These are phyloP conservation scores for Matsumurasca onukii DNA, from an alignment of 1,140 invertebrate genomes.

Conservation along the genomic window DNA sequence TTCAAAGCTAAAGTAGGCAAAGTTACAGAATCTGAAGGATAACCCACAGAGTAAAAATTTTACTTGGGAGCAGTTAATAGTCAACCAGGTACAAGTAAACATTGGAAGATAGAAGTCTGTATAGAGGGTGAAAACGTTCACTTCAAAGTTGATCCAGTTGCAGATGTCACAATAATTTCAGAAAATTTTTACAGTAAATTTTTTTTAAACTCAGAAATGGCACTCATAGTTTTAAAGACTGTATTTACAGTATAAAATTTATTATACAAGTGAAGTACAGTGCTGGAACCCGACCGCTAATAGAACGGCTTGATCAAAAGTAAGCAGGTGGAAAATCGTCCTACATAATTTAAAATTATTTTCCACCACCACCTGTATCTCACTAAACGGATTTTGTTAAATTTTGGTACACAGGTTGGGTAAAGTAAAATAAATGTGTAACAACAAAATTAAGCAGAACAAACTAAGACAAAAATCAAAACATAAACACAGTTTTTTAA, in stretches of 20 bases:
- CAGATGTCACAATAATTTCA: too few species aligned
- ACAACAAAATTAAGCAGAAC: background rate
- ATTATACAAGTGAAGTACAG: too few species aligned
- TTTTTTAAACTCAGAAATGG: background rate
- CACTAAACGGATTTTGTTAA: too few species aligned
- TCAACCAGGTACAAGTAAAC: background rate
- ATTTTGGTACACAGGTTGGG: background rate
- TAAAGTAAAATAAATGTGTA: background rate
- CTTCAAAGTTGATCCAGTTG: background rate
- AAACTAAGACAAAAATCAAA: too few species aligned
- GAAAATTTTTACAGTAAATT: background rate
- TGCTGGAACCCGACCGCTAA: background rate
- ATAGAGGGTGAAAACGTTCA: background rate
- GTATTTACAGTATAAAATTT: background rate
- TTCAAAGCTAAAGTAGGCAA: too few species aligned
- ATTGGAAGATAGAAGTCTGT: background rate
- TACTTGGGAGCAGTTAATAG: background rate
- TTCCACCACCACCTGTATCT: background rate
- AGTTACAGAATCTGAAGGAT: background rate
- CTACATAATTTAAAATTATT: background rate
- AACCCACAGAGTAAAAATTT: background rate
- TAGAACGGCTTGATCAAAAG: background rate
- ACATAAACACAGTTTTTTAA: too few species aligned
- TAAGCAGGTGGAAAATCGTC: background rate
- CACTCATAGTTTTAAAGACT: background rate